Evolutionary conservation across 2,797 vertebrate species (phyloP).

Genomic region (Karalla daura): DNA sequence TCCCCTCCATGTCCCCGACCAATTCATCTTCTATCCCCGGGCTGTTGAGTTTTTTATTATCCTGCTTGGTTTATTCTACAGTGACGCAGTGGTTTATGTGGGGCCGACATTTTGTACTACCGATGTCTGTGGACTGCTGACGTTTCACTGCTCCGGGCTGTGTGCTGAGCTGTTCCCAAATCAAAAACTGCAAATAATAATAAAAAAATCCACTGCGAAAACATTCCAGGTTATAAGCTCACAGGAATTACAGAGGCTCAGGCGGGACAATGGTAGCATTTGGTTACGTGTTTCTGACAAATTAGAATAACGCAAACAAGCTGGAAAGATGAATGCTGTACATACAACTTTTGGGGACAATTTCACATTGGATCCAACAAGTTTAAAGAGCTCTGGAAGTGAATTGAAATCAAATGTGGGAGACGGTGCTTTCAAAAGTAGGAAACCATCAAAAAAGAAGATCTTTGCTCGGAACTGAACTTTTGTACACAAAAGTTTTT

Average conservation of each 20-base stretch:
- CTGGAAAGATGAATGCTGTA: not conserved
- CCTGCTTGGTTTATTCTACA: constrained; percentile 49
- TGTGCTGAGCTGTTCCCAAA: constrained; percentile 30
- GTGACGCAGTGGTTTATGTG: constrained; percentile 44
- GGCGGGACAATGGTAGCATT: constrained; percentile 8
- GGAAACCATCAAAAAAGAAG: not conserved
- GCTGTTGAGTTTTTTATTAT: constrained; percentile 56
- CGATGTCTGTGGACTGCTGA: constrained; percentile 33
- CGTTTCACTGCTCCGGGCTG: constrained; percentile 32
- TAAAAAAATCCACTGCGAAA: constrained; percentile 27
- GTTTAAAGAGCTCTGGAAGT: not conserved
- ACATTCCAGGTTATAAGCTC: constrained; percentile 29
- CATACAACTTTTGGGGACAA: not conserved
- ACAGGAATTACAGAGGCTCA: constrained; percentile 20
- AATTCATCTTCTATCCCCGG: constrained; percentile 40
- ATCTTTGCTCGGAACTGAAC: not conserved
- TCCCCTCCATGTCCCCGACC: constrained; percentile 37
- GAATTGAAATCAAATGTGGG: not conserved
- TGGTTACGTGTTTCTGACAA: constrained; percentile 6
- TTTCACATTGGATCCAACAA: not conserved
- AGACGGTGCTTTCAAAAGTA: not conserved
- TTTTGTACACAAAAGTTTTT: not conserved
- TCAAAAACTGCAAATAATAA: constrained; percentile 35
- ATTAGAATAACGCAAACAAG: constrained; percentile 2
- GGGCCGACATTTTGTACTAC: constrained; percentile 34